Conservation (phyloP, 2,797 vertebrate species). For the Notolepis coatsorum region DNA sequence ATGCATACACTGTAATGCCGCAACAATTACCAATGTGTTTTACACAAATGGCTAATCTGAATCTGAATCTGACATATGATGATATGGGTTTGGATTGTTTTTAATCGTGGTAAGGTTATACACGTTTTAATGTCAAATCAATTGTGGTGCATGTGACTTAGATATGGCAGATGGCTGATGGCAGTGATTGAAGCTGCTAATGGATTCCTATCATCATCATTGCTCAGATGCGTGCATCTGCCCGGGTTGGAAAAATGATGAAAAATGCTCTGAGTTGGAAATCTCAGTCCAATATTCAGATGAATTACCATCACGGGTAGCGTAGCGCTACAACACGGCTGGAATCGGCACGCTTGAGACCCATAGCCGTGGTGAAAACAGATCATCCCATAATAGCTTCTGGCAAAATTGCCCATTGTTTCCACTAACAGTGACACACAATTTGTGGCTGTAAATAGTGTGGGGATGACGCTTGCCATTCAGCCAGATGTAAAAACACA, state of each 20-base stretch:
- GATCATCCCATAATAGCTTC: conserved; percentile 58
- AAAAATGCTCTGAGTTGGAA: conserved; percentile 39
- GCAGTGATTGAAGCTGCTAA: not conserved
- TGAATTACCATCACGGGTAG: not conserved
- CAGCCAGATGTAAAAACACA: conserved; percentile 46
- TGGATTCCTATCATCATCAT: conserved; percentile 4
- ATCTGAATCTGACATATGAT: too few species aligned
- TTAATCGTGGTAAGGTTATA: too few species aligned
- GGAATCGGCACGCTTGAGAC: conserved; percentile 50
- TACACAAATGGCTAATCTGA: too few species aligned
- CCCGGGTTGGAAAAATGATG: not conserved
- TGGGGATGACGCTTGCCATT: conserved; percentile 20
- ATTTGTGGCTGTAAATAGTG: conserved; percentile 61
- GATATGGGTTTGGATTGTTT: too few species aligned
- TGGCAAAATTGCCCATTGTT: conserved; percentile 54
- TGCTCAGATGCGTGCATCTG: not conserved
- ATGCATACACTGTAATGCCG: too few species aligned
- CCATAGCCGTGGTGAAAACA: conserved; percentile 42
- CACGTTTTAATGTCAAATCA: conserved; percentile 54
- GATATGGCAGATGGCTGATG: not conserved
- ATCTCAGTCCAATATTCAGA: conserved; percentile 23
- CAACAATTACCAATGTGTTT: too few species aligned
- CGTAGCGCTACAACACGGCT: conserved; percentile 36
- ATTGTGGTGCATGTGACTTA: conserved; percentile 1
- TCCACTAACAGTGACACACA: conserved; percentile 49